These are phyloP conservation scores for Chionoecetes opilio DNA, from an alignment of 1,140 invertebrate species.

Conservation along the genomic window DNA sequence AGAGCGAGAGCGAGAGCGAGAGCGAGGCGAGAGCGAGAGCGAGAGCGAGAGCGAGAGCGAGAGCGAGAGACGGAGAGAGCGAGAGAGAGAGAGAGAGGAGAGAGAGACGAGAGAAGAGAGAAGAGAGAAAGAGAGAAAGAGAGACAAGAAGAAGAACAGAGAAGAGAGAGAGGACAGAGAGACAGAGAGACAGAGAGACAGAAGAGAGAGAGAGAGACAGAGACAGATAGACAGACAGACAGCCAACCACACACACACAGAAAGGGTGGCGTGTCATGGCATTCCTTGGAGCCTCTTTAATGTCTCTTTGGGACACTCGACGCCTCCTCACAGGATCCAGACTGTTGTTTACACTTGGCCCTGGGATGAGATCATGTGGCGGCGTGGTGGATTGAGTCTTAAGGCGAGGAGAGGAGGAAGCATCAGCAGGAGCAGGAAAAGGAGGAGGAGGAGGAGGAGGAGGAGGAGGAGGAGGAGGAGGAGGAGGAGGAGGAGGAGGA, in stretches of 20 bases:
- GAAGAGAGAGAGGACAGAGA: no score
- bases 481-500: background rate
- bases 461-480: constrained; percentile 23
- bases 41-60: no score
- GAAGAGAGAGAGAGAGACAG: no score
- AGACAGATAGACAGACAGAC: background rate
- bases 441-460: constrained; percentile 2
- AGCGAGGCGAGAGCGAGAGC: no score
- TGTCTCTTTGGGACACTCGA: background rate
- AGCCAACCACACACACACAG: no score
- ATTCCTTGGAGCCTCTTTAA: constrained; percentile 23
- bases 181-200: no score
- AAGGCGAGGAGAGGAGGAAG: background rate
- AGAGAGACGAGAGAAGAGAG: no score
- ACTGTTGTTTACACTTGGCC: background rate
- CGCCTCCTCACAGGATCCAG: background rate
- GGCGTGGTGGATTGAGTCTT: background rate
- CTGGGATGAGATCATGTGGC: background rate
- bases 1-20: no score
- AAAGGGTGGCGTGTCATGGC: background rate
- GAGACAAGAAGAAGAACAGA: no score
- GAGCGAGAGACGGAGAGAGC: no score
- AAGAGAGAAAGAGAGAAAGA: no score
- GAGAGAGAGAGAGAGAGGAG: no score
- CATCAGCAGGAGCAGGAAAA: background rate